Evolutionary conservation across 1,140 invertebrate species (phyloP).

Genomic region (Epicauta chinensis): DNA sequence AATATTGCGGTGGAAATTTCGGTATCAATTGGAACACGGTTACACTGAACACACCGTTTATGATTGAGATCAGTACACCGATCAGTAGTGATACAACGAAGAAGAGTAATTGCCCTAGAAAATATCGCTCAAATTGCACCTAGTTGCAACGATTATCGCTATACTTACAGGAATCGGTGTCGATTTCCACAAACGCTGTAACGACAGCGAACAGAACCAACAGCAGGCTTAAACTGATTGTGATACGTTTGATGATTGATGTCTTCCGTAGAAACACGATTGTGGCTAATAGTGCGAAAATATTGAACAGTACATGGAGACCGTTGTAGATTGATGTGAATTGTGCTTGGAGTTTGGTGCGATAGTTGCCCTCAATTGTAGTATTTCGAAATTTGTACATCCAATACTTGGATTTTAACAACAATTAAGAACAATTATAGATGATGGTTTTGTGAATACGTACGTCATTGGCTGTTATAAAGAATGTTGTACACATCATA

Average conservation of each 20-base stretch:
- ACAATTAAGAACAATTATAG: not conserved
- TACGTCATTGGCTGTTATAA: constrained; percentile 23
- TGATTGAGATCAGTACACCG: constrained; percentile 20
- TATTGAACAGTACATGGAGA: constrained; percentile 14
- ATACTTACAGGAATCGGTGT: constrained; percentile 24
- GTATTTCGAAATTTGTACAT: constrained; percentile 24
- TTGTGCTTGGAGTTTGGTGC: constrained; percentile 20
- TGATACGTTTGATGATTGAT: not conserved
- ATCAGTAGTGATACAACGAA: constrained; percentile 17
- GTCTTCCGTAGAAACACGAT: not conserved
- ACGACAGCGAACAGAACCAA: constrained; percentile 21
- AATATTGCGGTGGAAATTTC: constrained; percentile 24
- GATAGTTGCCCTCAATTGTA: not conserved
- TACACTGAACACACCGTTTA: constrained; percentile 20
- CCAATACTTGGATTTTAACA: constrained; percentile 23
- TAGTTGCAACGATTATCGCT: not conserved
- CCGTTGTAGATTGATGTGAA: constrained; percentile 19
- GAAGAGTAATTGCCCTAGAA: constrained; percentile 22
- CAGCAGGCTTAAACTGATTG: not conserved
- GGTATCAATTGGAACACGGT: constrained; percentile 24
- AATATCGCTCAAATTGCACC: not conserved
- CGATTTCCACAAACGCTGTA: constrained; percentile 20
- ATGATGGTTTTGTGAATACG: constrained; percentile 1
- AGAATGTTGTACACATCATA: constrained; percentile 21
- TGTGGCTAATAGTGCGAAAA: constrained; percentile 7